Conservation (phyloP, 2,113 vertebrate species). For the Spea multiplicata region DNA sequence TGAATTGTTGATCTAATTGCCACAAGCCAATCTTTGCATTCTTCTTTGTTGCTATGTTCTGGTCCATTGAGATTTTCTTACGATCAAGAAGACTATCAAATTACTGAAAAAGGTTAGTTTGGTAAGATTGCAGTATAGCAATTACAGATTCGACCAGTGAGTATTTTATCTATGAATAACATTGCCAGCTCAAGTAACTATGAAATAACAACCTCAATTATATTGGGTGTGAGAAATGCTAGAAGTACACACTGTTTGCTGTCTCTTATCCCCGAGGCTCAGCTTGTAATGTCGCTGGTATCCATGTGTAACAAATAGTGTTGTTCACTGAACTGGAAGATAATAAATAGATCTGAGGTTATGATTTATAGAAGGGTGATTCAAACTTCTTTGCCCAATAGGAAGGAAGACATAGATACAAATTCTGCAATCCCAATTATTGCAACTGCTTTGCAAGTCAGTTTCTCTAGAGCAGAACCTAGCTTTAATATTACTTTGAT, state of each 20-base stretch:
- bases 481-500: neutral
- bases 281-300: constrained; percentile 66
- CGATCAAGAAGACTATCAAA: constrained; percentile 38
- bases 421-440: constrained; percentile 19
- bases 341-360: constrained; percentile 71
- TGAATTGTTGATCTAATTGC: constrained; percentile 20
- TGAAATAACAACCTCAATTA: constrained; percentile 51
- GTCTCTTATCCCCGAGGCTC: constrained; percentile 61
- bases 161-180: constrained; percentile 48
- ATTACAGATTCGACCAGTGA: constrained; percentile 46
- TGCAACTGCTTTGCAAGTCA: constrained; percentile 11
- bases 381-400: constrained; percentile 66
- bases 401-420: constrained; percentile 52
- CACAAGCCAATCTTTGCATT: neutral
- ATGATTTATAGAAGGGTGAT: constrained; percentile 72
- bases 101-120: constrained; percentile 31
- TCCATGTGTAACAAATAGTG: constrained; percentile 72
- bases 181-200: constrained; percentile 42
- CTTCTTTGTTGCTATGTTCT: constrained; percentile 22
- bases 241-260: constrained; percentile 57
- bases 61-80: constrained; percentile 34
- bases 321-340: constrained; percentile 71
- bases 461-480: neutral
- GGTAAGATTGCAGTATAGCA: constrained; percentile 39
- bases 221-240: constrained; percentile 54